Evolutionary conservation across 2,888 invertebrate species (phyloP), one percentile per base, ranked within the genome.

Genomic region (Drosophila nigricruria): DNA sequence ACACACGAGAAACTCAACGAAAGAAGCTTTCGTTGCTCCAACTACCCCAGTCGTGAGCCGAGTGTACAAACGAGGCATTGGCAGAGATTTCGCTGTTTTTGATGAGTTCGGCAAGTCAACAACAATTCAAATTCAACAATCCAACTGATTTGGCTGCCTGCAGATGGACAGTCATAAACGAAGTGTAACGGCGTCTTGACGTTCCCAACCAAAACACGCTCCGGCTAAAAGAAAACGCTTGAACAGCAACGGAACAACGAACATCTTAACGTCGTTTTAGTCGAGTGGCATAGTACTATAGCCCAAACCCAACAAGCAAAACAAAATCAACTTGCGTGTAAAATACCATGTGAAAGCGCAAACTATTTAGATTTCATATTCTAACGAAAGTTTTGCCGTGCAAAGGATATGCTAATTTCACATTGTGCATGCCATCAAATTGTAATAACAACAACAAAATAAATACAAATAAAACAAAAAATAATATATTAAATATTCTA

Each of bases 101-200:
- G 78, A 78, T 60, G 52, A 40, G 62, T 56, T 62, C 68, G 67
- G 70, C 62, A 69, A 77, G 71, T 73, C 73, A 71, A 81, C 77
- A 85, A 84, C 79, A 79, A 76, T 79, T 73, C 54, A 68, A 73
- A 77, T 67, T 77, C 79, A 76, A 87, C 76, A 79, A 84, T 72
- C 67, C 71, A 52, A 74, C 71, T 77, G 76, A 77, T 68, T 83
- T 83, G 65, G 70, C 74, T 69, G 75, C 79, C 75, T 30, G 20
- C 60, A 70, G 78, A 87, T 81, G 70, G 79, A 73, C 86, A 92
- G 92, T 92, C 89, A 83, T 84, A 88, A 92, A 88, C 89, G 89
- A 90, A 89, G 83, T 82, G 89, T 91, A 84, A 80, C 82, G 79
- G 82, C 77, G 89, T 88, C 80, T 81, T 88, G 92, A 92, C 91